phyloP scores from a whole-genome alignment of 30 jellyfish, hydroid and myxozoan species.

The Mastigias papua region DNA sequence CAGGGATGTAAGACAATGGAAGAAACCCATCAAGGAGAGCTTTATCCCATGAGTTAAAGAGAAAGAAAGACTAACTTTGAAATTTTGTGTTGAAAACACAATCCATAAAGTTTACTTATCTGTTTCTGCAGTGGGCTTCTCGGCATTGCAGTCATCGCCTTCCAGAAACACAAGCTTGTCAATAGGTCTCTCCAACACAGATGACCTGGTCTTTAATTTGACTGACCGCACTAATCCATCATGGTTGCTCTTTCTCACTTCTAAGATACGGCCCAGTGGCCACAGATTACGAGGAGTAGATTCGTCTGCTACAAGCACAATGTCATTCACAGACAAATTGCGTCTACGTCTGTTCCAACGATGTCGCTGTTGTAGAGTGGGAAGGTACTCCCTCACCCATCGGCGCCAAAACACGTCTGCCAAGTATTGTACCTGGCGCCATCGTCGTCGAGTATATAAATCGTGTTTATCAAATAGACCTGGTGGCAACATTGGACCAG shows the following conservation, averaged over 20 bases:
- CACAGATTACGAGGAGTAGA: slow-evolving; percentile 30
- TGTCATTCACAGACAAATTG: slow-evolving; percentile 15
- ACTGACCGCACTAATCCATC: slow-evolving; percentile 57
- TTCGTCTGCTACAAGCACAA: slow-evolving; percentile 49
- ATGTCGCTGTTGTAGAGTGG: slow-evolving; percentile 30
- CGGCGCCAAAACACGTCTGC: slow-evolving; percentile 41
- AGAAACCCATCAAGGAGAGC: no score
- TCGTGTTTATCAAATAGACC: slow-evolving; percentile 31
- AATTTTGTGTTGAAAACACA: neutral
- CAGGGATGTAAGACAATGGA: no score
- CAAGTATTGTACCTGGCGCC: slow-evolving; percentile 43
- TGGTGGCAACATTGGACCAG: slow-evolving; percentile 29
- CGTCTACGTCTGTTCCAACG: slow-evolving; percentile 12
- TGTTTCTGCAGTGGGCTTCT: neutral
- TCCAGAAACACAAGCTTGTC: slow-evolving; percentile 51
- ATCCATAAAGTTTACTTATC: neutral
- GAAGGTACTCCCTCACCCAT: slow-evolving; percentile 54
- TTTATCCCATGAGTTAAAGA: no score
- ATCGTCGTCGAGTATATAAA: slow-evolving; percentile 14
- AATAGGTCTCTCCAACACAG: slow-evolving; percentile 38
- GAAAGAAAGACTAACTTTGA: neutral
- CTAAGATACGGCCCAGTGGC: slow-evolving; percentile 60
- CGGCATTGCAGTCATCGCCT: slow-evolving; percentile 8
- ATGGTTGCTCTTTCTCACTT: slow-evolving; percentile 20
- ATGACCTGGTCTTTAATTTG: slow-evolving; percentile 30